Conservation (phyloP, 1,140 invertebrate genomes). For the Formica selysi region DNA sequence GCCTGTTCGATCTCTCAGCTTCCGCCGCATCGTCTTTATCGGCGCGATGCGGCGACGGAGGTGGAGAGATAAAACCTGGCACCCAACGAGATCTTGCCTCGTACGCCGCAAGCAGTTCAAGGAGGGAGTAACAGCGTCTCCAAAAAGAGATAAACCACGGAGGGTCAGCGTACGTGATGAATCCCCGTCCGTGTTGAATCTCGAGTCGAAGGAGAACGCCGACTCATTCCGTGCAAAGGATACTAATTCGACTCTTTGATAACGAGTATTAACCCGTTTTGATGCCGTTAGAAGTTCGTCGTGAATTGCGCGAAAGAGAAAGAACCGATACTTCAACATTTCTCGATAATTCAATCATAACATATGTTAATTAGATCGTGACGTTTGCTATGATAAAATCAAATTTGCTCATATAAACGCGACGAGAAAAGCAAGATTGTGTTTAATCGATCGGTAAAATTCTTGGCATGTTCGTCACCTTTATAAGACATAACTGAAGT, state of each 20-base stretch:
- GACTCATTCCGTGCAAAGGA: not conserved
- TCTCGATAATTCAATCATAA: not conserved
- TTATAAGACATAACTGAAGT: not conserved
- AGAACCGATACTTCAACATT: not conserved
- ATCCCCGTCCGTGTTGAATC: conserved; percentile 33
- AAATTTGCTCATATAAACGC: not conserved
- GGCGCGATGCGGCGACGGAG: not conserved
- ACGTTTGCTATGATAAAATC: not conserved
- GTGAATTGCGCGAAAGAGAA: not conserved
- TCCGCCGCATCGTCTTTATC: conserved; percentile 57
- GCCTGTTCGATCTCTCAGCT: conserved; percentile 18
- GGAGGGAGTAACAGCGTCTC: not conserved
- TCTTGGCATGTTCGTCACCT: not conserved
- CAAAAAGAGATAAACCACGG: conserved; percentile 56
- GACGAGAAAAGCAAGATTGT: not conserved
- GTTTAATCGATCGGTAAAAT: not conserved
- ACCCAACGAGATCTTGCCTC: conserved; percentile 47
- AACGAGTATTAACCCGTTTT: not conserved
- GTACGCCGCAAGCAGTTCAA: not conserved
- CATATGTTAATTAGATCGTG: not conserved
- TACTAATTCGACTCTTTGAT: not conserved
- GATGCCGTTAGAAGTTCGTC: not conserved
- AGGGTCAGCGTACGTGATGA: conserved; percentile 54
- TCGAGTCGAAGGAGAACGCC: conserved; percentile 5
- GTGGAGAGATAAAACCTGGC: conserved; percentile 36